Percentiles rank a stretch among this genome's conserved stretches.
These are phyloP conservation scores for Todiramphus saurophagus DNA, from an alignment of 2,113 vertebrate species.

Conservation along the genomic window DNA sequence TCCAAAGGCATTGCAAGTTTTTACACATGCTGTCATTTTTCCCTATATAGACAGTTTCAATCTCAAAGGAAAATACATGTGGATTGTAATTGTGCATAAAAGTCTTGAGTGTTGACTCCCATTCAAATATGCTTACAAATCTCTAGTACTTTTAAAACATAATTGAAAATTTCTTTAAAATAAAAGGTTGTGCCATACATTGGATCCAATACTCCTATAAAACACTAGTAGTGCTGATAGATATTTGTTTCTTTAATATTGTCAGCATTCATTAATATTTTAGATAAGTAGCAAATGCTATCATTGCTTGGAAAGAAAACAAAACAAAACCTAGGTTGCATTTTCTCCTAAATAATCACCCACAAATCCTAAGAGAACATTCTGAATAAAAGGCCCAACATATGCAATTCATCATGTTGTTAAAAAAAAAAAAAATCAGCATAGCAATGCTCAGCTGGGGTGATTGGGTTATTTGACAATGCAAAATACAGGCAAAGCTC, in stretches of 20 bases:
- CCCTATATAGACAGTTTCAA: not conserved
- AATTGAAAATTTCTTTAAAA: not conserved
- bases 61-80: not conserved
- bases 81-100: not conserved
- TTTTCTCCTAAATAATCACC: not conserved
- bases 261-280: not conserved
- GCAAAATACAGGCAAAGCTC: not conserved
- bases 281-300: not conserved
- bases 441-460: not conserved
- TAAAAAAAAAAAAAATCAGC: not conserved
- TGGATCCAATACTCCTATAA: not conserved
- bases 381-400: not conserved
- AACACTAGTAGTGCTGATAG: not conserved
- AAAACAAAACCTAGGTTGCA: not conserved
- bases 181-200: not conserved
- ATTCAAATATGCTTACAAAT: not conserved
- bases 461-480: not conserved
- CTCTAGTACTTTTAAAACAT: not conserved
- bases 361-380: not conserved
- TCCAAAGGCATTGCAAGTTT: not conserved
- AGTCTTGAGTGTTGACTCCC: not conserved
- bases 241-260: not conserved
- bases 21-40: not conserved
- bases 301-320: not conserved
- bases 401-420: not conserved